Base-by-base conservation (phyloP, 2,113 vertebrate species). In the Steatornis caripensis region DNA sequence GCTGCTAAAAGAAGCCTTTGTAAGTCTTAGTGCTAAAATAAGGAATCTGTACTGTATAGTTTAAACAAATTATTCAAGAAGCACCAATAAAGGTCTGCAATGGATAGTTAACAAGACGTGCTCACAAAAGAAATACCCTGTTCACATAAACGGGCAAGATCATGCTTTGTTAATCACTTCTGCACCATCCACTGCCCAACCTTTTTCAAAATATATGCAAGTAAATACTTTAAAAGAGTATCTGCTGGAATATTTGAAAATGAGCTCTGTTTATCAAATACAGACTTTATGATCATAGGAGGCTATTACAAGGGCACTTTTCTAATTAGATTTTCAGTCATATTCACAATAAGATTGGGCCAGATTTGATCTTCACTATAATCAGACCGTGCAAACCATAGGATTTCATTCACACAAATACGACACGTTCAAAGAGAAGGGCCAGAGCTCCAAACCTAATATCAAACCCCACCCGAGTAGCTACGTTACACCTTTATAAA, bases 1-100 rank as follows among this genome's bases (percentile, higher is more conserved):
- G 98, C 98, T 97, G 98, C 97, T 98, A 98, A 98, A 98, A 98
- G 98, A 97, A 98, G 97, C 95, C 98, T 98, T 98, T 98, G 98
- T 98, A 98, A 98, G 97, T 97, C 98, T 98, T 97, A 98, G 97
- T 98, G 98, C 95, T 98, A 98, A 98, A 98, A 98, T 98, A 98
- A 98, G 98, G 98, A 98, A 98, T 96, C 97, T 98, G 98, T 98
- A 98, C 97, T 89, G 96, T 91, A 95, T 58, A 94, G 97, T 98
- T 98, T 98, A 98, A 97, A 97, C 96, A 98, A 97, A 97, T 98
- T 97, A 98, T 96, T 96, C 97, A 95, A 97, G 95, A 91, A 97
- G 95, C 95, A 95, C 90, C 95, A 96, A 72, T 96, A 96, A 96
- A 96, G 93, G 97, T 97, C 90, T 96, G 96, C 96, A 89, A 97